A percentile compares a stretch with the other conserved stretches of the same genome.
Conservation (phyloP, 1,140 invertebrate species). For the Hypsibius dujardini region DNA sequence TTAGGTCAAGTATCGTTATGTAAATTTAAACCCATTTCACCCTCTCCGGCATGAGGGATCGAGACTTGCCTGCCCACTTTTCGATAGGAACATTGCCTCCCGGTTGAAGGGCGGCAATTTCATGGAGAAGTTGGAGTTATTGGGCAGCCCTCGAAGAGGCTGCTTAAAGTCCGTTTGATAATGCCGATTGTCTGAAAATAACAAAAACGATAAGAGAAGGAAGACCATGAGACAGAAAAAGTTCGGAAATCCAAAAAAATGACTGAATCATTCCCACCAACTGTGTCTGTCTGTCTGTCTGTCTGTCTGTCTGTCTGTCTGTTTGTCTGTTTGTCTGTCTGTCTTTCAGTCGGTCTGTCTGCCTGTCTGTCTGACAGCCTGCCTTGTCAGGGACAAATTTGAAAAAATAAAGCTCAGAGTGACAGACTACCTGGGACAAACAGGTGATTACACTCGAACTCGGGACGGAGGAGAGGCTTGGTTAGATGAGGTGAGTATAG, state of each 20-base stretch:
- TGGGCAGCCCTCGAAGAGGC: not conserved
- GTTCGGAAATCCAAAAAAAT: not conserved
- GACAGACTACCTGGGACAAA: not conserved
- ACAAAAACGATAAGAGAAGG: not conserved
- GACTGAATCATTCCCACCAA: not conserved
- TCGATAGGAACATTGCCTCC: not conserved
- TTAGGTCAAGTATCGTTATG: not conserved
- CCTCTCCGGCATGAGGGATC: not conserved
- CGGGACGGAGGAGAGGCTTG: slow-evolving; percentile 18
- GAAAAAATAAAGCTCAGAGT: too few species aligned
- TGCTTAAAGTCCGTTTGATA: not conserved
- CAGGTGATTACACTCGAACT: not conserved
- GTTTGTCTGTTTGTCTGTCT: not conserved
- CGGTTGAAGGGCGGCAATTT: not conserved
- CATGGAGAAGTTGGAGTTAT: not conserved
- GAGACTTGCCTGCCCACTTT: not conserved
- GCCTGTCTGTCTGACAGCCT: too few species aligned
- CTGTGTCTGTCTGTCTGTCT: not conserved
- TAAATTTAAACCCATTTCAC: not conserved
- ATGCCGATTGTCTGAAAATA: not conserved
- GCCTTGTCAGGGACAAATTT: too few species aligned
- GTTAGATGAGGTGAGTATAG: slow-evolving; percentile 16
- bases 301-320: too few species aligned
- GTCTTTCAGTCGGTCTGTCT: too few species aligned
- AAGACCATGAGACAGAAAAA: not conserved